Conservation (phyloP, 2,797 vertebrate species). For the Arrhamphus sclerolepis region DNA sequence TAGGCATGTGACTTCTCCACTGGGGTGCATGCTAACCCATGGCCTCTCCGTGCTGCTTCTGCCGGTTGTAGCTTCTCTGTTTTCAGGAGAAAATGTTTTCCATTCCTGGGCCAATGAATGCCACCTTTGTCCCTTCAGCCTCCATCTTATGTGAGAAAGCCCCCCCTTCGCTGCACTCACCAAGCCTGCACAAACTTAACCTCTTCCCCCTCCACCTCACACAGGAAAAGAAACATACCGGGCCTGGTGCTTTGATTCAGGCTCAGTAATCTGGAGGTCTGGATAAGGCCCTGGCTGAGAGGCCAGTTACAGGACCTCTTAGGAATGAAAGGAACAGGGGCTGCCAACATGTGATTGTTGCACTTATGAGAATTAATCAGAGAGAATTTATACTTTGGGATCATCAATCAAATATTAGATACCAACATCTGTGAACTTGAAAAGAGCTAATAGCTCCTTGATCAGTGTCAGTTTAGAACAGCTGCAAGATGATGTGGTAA, state of each 20-base stretch:
- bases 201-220: conserved; percentile 76
- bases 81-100: conserved; percentile 85
- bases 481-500: conserved; percentile 5
- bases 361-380: conserved; percentile 7
- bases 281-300: conserved; percentile 53
- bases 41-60: conserved; percentile 66
- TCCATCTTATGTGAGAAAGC: conserved; percentile 82
- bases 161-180: conserved; percentile 68
- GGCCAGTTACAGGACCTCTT: conserved; percentile 21
- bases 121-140: conserved; percentile 85
- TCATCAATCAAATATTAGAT: conserved; percentile 10
- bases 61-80: conserved; percentile 77
- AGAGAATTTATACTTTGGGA: background rate
- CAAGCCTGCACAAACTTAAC: conserved; percentile 81
- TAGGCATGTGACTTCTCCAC: conserved; percentile 46
- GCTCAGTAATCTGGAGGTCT: conserved; percentile 65
- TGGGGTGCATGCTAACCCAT: conserved; percentile 57
- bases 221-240: conserved; percentile 79
- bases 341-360: conserved; percentile 25
- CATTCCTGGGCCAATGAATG: conserved; percentile 87
- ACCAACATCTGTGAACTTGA: background rate
- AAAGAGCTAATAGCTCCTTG: background rate
- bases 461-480: conserved; percentile 1
- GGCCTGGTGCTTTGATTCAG: conserved; percentile 73
- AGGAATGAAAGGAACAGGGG: conserved; percentile 13